phyloP scores from a whole-genome alignment of 2,113 vertebrate genomes.

The Hylia prasina region DNA sequence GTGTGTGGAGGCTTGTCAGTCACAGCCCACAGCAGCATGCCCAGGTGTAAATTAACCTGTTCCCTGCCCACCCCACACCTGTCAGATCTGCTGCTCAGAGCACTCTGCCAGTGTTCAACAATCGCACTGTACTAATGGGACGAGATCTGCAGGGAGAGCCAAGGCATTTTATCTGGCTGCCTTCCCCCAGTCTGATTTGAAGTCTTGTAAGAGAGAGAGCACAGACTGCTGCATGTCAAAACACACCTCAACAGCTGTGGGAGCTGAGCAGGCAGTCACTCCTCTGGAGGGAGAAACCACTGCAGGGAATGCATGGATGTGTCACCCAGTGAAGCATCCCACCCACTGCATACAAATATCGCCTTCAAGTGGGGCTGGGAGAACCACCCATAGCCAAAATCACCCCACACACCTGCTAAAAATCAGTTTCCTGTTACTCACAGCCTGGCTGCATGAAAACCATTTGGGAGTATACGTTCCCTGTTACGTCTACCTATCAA shows the following conservation, averaged over 20 bases:
- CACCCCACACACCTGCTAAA: background rate
- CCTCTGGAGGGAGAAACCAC: background rate
- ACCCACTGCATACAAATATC: background rate
- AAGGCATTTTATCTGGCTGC: background rate
- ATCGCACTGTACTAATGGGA: background rate
- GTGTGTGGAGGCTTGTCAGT: background rate
- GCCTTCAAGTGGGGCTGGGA: background rate
- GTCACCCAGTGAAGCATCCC: fast-evolving
- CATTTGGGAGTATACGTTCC: background rate
- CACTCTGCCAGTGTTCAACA: background rate
- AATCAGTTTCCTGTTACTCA: background rate
- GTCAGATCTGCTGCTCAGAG: background rate
- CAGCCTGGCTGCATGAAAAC: background rate
- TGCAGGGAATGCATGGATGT: background rate
- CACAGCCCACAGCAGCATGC: background rate
- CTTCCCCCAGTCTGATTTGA: background rate
- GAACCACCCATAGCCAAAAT: background rate
- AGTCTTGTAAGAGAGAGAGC: background rate
- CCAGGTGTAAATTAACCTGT: conserved; percentile 7
- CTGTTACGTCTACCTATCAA: background rate
- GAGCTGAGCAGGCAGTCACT: background rate
- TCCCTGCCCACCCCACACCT: background rate
- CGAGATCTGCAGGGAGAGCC: background rate
- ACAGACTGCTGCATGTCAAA: background rate
- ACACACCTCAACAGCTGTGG: background rate